Conservation (phyloP, 2,797 vertebrate species). For the Eidolon dupreanum region DNA sequence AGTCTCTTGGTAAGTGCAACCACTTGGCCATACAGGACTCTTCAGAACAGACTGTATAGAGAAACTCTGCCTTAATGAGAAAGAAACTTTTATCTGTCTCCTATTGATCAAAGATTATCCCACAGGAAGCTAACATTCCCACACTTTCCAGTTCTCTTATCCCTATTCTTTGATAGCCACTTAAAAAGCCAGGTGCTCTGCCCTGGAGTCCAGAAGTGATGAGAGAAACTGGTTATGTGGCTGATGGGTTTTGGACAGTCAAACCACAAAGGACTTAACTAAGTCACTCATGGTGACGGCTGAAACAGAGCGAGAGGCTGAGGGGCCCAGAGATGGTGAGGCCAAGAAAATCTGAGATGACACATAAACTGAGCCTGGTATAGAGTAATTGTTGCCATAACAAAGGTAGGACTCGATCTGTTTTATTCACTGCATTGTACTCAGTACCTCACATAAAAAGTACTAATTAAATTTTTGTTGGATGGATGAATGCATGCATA, state of each 20-base stretch:
- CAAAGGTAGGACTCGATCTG: not conserved
- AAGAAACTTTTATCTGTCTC: not conserved
- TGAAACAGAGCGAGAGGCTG: not conserved
- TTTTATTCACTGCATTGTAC: not conserved
- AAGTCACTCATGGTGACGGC: not conserved
- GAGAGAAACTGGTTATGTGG: not conserved
- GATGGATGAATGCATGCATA: not conserved
- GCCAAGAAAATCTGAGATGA: conserved; percentile 10
- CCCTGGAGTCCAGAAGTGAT: not conserved
- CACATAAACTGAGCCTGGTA: not conserved
- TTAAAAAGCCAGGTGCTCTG: not conserved
- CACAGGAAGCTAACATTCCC: not conserved
- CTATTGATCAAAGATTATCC: not conserved
- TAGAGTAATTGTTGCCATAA: not conserved
- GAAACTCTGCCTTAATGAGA: not conserved
- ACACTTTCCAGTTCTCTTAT: not conserved
- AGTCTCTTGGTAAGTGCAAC: not conserved
- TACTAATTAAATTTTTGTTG: not conserved
- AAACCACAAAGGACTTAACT: not conserved
- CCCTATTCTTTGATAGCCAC: not conserved
- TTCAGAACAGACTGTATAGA: not conserved
- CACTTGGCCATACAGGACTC: not conserved
- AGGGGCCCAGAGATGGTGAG: not conserved
- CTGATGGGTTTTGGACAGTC: not conserved
- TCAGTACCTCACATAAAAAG: not conserved